Percentiles rank a stretch among this genome's conserved stretches.
phyloP scores from a whole-genome alignment of 2,797 vertebrate genomes.

The Enteromius radiatus region DNA sequence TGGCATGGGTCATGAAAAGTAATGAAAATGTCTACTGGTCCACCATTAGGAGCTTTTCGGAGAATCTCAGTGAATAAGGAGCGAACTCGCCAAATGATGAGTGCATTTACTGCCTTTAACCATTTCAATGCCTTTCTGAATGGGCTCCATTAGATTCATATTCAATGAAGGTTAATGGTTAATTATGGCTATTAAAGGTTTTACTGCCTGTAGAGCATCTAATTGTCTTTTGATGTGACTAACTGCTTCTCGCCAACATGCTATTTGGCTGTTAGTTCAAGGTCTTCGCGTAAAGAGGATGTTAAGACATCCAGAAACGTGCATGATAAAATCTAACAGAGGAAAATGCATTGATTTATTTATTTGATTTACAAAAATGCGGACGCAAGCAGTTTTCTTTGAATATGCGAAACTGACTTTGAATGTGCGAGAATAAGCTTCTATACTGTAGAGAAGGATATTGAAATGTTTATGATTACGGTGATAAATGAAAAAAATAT shows the following conservation, averaged over 20 bases:
- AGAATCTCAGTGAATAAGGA: conserved; percentile 35
- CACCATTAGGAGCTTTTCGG: conserved; percentile 37
- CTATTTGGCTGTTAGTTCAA: conserved; percentile 39
- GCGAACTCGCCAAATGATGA: conserved; percentile 38
- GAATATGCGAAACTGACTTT: too few species aligned
- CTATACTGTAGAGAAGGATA: neutral
- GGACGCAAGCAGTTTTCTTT: neutral
- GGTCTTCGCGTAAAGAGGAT: conserved; percentile 4
- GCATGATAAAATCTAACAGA: neutral
- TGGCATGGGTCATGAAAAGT: conserved; percentile 24
- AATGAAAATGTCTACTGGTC: conserved; percentile 31
- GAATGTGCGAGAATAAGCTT: neutral
- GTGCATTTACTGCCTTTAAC: conserved; percentile 35
- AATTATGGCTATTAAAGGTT: conserved; percentile 60
- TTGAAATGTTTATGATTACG: neutral
- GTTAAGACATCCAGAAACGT: conserved; percentile 1
- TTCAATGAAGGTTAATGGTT: conserved; percentile 51
- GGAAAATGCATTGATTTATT: neutral
- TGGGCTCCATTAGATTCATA: conserved; percentile 45
- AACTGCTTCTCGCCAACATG: conserved; percentile 42
- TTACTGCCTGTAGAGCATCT: conserved; percentile 41
- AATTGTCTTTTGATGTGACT: conserved; percentile 55
- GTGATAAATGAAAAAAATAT: neutral
- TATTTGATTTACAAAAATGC: neutral
- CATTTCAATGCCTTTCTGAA: conserved; percentile 30